Percentiles rank a stretch among this genome's conserved stretches.
These are phyloP conservation scores for Cervus canadensis DNA, from an alignment of 2,113 vertebrate genomes.

Conservation along the genomic window DNA sequence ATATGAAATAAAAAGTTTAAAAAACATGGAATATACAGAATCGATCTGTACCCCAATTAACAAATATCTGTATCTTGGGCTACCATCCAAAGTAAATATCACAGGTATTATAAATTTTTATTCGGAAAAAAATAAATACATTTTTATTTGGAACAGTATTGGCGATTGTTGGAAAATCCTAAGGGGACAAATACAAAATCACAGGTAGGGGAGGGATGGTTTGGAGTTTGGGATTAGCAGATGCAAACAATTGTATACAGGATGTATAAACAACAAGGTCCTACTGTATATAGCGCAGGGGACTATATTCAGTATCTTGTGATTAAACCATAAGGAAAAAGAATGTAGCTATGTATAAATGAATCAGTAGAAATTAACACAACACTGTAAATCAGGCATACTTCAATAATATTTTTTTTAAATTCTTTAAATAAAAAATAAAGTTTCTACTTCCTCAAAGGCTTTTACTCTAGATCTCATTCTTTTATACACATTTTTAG, in stretches of 20 bases:
- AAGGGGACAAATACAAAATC: background rate
- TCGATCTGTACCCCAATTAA: background rate
- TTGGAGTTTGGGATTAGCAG: background rate
- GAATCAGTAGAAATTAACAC: background rate
- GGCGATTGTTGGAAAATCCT: background rate
- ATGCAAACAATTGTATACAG: background rate
- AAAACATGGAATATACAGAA: background rate
- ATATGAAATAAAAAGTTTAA: fast-evolving
- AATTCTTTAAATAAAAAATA: background rate
- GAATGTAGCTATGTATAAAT: background rate
- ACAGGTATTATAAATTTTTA: background rate
- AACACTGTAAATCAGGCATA: background rate
- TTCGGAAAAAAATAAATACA: background rate
- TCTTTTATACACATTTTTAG: background rate
- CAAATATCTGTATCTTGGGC: background rate
- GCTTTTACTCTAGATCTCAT: background rate
- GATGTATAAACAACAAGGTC: background rate
- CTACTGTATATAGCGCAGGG: background rate
- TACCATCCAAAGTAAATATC: background rate
- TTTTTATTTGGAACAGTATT: background rate
- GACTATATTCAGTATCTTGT: background rate
- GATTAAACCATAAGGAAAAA: background rate
- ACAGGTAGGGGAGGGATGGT: background rate
- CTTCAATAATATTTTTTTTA: background rate
- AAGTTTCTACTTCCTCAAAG: background rate